These are phyloP conservation scores for Hestina assimilis DNA, from an alignment of 1,140 invertebrate species.

Conservation along the genomic window DNA sequence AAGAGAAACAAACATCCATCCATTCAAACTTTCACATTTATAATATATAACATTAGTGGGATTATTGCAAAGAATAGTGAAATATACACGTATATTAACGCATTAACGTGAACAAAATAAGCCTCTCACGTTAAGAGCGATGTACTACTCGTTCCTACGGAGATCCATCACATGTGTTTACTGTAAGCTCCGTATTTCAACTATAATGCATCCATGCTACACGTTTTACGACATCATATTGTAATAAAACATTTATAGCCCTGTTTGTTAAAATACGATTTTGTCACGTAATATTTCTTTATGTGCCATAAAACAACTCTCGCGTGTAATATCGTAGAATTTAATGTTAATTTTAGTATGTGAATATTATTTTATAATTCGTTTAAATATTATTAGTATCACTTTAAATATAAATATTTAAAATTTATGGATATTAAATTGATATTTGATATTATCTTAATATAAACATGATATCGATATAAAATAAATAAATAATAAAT, in stretches of 20 bases:
- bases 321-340: neutral
- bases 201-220: slow-evolving; percentile 15
- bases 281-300: slow-evolving; percentile 6
- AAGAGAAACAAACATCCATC: too few species aligned
- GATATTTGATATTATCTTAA: too few species aligned
- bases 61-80: too few species aligned
- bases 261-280: slow-evolving; percentile 13
- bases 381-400: too few species aligned
- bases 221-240: slow-evolving; percentile 16
- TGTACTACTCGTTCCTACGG: neutral
- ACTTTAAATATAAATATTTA: too few species aligned
- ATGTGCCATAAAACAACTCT: slow-evolving; percentile 4
- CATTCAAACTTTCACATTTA: too few species aligned
- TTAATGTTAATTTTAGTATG: neutral
- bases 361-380: too few species aligned
- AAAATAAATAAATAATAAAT: too few species aligned
- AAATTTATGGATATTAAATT: too few species aligned
- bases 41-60: too few species aligned
- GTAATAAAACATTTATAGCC: slow-evolving; percentile 20
- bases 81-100: too few species aligned
- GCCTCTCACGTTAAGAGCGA: neutral
- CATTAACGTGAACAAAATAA: slow-evolving; percentile 7
- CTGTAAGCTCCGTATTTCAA: slow-evolving; percentile 1
- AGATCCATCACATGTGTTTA: slow-evolving; percentile 11
- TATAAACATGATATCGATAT: too few species aligned